phyloP scores from a whole-genome alignment of 2,888 invertebrate genomes.

The Agrotis exclamationis region DNA sequence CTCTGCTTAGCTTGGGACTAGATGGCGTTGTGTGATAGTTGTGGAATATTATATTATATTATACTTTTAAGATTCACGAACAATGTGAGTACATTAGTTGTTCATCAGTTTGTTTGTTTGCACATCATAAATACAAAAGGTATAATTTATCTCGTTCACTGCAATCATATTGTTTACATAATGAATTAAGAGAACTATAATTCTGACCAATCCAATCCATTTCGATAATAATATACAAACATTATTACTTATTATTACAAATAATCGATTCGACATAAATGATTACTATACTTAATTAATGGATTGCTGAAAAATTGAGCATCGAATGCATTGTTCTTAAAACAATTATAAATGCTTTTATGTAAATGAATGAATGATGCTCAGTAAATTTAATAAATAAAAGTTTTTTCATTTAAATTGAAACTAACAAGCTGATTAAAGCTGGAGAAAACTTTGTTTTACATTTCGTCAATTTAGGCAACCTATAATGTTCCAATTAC shows the following conservation, averaged over 20 bases:
- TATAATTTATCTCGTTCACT: not conserved
- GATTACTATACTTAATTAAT: constrained; percentile 27
- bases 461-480: not conserved
- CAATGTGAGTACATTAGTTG: too few species aligned
- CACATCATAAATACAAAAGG: not conserved
- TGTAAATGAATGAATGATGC: constrained; percentile 3
- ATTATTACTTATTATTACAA: not conserved
- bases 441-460: not conserved
- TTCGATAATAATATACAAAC: constrained; percentile 5
- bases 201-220: not conserved
- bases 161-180: not conserved
- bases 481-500: too few species aligned
- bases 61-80: too few species aligned
- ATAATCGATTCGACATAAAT: constrained; percentile 32
- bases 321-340: constrained; percentile 1
- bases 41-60: too few species aligned
- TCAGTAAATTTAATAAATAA: not conserved
- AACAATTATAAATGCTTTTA: constrained; percentile 21
- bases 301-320: constrained; percentile 20
- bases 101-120: not conserved
- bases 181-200: not conserved
- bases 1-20: too few species aligned
- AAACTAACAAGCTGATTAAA: not conserved
- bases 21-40: too few species aligned
- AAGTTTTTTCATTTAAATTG: not conserved